phyloP scores from a whole-genome alignment of 2,888 invertebrate genomes.

The Axea sp. region DNA sequence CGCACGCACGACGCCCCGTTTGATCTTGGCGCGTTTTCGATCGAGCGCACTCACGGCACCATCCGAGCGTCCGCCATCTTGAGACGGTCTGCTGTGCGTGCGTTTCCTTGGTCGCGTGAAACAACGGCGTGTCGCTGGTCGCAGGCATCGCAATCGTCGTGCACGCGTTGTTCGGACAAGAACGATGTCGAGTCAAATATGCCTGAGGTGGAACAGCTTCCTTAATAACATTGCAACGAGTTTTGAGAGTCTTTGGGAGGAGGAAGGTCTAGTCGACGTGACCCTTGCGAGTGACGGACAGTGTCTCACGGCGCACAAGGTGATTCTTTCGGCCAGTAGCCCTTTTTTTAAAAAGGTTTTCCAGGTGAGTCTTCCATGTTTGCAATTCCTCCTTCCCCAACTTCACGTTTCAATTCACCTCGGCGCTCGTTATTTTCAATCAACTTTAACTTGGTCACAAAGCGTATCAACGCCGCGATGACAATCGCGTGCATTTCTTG shows the following conservation, averaged over 20 bases:
- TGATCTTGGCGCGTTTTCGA: constrained; percentile 65
- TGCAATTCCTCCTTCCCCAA: no score
- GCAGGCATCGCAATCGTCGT: constrained; percentile 7
- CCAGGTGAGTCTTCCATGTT: no score
- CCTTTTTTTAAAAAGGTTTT: constrained; percentile 84
- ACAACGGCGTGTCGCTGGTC: not conserved
- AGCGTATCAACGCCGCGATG: no score
- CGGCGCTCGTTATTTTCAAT: no score
- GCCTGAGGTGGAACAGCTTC: constrained; percentile 86
- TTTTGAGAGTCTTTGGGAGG: constrained; percentile 84
- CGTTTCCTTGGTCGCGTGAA: constrained; percentile 18
- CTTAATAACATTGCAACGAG: constrained; percentile 84
- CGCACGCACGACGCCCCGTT: constrained; percentile 64
- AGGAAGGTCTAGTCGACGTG: constrained; percentile 85
- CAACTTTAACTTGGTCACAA: no score
- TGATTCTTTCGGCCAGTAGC: constrained; percentile 85
- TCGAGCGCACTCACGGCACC: constrained; percentile 45
- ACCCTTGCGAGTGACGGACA: constrained; percentile 85
- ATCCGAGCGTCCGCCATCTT: constrained; percentile 49
- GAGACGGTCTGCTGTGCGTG: constrained; percentile 37
- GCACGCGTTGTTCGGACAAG: constrained; percentile 12
- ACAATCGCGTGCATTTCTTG: no score
- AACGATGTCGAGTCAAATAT: constrained; percentile 82
- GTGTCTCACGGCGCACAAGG: constrained; percentile 85
- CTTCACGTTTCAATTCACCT: no score